Evolutionary conservation across 2,113 vertebrate species (phyloP).

Genomic region (Amphiprion percula): DNA sequence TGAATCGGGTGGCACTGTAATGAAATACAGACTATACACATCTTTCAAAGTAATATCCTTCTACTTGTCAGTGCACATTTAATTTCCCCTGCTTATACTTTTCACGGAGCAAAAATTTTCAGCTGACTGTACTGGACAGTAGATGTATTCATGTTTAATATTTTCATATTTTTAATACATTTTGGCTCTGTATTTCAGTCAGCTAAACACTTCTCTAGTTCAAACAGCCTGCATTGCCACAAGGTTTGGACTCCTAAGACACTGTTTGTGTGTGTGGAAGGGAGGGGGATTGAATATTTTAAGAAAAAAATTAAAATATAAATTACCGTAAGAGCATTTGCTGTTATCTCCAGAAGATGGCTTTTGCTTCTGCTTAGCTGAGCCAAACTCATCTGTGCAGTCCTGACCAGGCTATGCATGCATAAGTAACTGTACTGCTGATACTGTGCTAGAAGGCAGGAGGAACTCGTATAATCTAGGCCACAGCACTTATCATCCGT

Average conservation of each 20-base stretch:
- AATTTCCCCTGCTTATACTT: background rate
- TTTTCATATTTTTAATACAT: constrained; percentile 33
- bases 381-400: constrained; percentile 58
- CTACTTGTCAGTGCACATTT: background rate
- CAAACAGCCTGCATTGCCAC: constrained; percentile 16
- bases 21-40: background rate
- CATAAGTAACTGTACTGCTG: constrained; percentile 61
- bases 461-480: constrained; percentile 47
- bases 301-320: constrained; percentile 56
- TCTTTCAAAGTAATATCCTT: constrained; percentile 21
- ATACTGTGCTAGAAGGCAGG: constrained; percentile 64
- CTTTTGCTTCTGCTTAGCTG: constrained; percentile 62
- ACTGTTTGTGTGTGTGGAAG: constrained; percentile 10
- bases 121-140: constrained; percentile 41
- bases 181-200: constrained; percentile 23
- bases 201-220: constrained; percentile 11
- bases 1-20: background rate
- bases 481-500: constrained; percentile 40
- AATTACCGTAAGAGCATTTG: constrained; percentile 64
- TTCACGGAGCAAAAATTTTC: background rate
- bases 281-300: constrained; percentile 51
- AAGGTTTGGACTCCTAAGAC: constrained; percentile 27
- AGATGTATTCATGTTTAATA: constrained; percentile 37
- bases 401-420: constrained; percentile 64
- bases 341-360: constrained; percentile 67